These are phyloP conservation scores for Galeruca laticollis DNA, from an alignment of 2,888 invertebrate genomes.

Conservation along the genomic window DNA sequence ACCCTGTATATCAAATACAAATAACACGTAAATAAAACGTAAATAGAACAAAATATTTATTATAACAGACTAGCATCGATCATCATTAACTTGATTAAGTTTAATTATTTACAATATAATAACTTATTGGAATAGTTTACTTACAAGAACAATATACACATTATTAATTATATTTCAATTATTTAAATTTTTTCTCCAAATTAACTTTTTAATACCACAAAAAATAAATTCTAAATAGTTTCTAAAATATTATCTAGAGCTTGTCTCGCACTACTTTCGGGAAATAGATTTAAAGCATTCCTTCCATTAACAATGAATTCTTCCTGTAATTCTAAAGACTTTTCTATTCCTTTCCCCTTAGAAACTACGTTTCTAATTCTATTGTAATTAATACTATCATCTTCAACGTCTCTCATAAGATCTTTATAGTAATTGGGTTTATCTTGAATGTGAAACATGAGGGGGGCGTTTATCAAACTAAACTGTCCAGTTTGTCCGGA, in stretches of 20 bases:
- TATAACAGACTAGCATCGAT: neutral
- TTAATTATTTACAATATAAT: neutral
- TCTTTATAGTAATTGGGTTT: slow-evolving; percentile 76
- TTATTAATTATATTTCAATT: no score
- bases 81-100: neutral
- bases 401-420: slow-evolving; percentile 73
- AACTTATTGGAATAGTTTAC: no score
- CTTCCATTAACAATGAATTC: slow-evolving; percentile 80
- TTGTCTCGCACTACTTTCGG: slow-evolving; percentile 81
- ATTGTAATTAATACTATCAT: slow-evolving; percentile 74
- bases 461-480: slow-evolving; percentile 83
- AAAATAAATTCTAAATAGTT: slow-evolving; percentile 63
- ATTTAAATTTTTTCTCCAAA: no score
- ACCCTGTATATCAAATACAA: no score
- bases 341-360: slow-evolving; percentile 77
- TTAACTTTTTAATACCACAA: neutral
- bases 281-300: slow-evolving; percentile 78
- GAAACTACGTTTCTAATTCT: slow-evolving; percentile 62
- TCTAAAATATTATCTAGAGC: slow-evolving; percentile 86
- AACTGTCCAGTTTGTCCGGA: slow-evolving; percentile 67
- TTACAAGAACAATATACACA: no score
- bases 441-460: slow-evolving; percentile 82
- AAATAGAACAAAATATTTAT: neutral
- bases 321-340: slow-evolving; percentile 77
- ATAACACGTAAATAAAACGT: neutral